Evolutionary conservation across 1,140 invertebrate genomes (phyloP).

Genomic region (Dreissena polymorpha): DNA sequence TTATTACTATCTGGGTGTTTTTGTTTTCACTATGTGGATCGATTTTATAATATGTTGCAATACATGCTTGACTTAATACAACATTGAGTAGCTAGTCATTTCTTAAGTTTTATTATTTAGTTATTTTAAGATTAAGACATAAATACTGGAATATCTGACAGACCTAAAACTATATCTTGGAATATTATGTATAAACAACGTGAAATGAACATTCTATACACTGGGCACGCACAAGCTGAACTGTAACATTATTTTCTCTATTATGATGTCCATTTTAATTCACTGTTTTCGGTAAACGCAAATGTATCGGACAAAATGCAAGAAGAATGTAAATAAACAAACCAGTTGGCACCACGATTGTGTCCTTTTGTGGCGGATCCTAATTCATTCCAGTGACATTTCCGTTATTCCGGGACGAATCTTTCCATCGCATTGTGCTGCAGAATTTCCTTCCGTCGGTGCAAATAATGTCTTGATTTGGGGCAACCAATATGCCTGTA

Average conservation of each 20-base stretch:
- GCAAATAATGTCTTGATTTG: constrained; percentile 63
- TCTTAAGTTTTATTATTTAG: no score
- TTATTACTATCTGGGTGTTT: no score
- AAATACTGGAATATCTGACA: no score
- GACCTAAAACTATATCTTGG: no score
- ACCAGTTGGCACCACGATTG: constrained; percentile 84
- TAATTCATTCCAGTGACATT: constrained; percentile 61
- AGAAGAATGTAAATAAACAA: constrained; percentile 83
- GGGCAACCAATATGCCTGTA: constrained; percentile 67
- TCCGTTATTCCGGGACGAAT: constrained; percentile 50
- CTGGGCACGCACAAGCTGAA: background rate
- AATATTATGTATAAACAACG: no score
- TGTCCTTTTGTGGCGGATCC: constrained; percentile 86
- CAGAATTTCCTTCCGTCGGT: constrained; percentile 59
- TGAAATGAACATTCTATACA: background rate
- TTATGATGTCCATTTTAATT: background rate
- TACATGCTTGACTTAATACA: no score
- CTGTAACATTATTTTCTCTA: background rate
- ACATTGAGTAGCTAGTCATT: no score
- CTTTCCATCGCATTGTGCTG: constrained; percentile 55
- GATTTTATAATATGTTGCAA: no score
- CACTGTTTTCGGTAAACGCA: background rate
- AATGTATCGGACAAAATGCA: background rate
- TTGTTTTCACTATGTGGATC: no score
- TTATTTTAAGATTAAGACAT: no score